Evolutionary conservation across 2,797 vertebrate species (phyloP).

Genomic region (Smutsia gigantea): DNA sequence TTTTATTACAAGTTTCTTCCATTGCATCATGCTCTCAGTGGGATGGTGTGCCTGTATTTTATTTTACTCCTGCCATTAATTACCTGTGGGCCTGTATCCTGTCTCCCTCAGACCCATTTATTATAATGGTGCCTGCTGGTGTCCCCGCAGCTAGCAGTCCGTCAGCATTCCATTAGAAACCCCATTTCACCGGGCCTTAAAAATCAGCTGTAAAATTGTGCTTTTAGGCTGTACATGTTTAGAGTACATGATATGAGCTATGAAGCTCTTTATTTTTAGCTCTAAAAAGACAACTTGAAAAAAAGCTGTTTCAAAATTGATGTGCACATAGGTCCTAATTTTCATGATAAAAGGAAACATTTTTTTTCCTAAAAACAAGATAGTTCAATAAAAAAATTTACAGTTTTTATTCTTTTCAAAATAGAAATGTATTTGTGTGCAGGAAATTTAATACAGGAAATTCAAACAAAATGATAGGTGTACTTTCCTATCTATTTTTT

Average conservation of each 20-base stretch:
- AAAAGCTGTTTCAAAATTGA: conserved; percentile 33
- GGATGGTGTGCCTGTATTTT: conserved; percentile 84
- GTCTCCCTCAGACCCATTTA: conserved; percentile 85
- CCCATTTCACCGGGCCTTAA: conserved; percentile 81
- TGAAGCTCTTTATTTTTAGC: conserved; percentile 39
- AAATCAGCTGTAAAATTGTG: conserved; percentile 83
- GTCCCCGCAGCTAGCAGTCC: conserved; percentile 81
- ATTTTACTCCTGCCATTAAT: conserved; percentile 86
- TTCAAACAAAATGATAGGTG: neutral
- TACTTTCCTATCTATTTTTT: neutral
- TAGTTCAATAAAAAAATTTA: conserved; percentile 51
- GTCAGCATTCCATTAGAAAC: conserved; percentile 87
- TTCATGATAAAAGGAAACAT: conserved; percentile 22
- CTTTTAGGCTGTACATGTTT: conserved; percentile 73
- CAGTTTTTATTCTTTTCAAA: neutral
- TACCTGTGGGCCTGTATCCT: conserved; percentile 86
- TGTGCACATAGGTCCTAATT: neutral
- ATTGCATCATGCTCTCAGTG: conserved; percentile 86
- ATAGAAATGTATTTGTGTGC: neutral
- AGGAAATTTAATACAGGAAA: neutral
- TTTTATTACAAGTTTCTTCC: conserved; percentile 87
- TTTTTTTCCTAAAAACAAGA: neutral
- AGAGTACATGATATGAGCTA: conserved; percentile 52
- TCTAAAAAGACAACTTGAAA: conserved; percentile 23
- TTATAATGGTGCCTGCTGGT: conserved; percentile 82